Evolutionary conservation across 2,113 vertebrate genomes (phyloP).

Genomic region (Vanacampus margaritifer): DNA sequence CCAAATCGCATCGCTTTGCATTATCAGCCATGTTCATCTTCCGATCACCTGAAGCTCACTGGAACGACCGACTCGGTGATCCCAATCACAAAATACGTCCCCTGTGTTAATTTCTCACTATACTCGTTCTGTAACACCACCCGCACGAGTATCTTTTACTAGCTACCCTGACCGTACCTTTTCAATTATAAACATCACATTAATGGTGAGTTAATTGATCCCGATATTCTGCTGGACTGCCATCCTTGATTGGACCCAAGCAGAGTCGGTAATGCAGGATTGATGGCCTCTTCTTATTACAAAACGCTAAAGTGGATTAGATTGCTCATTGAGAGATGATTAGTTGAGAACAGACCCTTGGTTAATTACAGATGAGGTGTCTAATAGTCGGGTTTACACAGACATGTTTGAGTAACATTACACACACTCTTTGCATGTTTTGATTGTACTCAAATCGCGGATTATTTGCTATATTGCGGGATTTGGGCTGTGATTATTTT

Average conservation of each 20-base stretch:
- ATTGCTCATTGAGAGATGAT: slow-evolving; percentile 54
- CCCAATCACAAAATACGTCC: no score
- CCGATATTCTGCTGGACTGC: background rate
- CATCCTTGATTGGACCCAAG: slow-evolving; percentile 4
- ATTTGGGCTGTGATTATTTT: no score
- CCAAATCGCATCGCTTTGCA: slow-evolving; percentile 5
- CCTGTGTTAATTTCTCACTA: no score
- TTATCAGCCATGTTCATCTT: background rate
- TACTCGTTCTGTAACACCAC: background rate
- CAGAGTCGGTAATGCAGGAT: slow-evolving; percentile 18
- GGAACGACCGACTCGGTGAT: background rate
- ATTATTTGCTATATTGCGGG: no score
- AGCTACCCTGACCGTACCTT: background rate
- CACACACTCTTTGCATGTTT: background rate
- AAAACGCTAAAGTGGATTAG: slow-evolving; percentile 41
- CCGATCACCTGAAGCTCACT: background rate
- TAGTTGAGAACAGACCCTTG: slow-evolving; percentile 35
- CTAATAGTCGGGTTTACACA: slow-evolving; percentile 33
- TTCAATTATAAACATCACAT: background rate
- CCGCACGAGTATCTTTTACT: no score
- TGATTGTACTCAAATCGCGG: background rate
- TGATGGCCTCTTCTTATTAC: slow-evolving; percentile 43
- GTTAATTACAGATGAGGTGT: slow-evolving; percentile 54
- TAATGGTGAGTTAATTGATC: background rate
- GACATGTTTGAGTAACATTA: background rate